Base-by-base conservation (phyloP, 1,140 invertebrate species). In the Drosophila tsacasi region DNA sequence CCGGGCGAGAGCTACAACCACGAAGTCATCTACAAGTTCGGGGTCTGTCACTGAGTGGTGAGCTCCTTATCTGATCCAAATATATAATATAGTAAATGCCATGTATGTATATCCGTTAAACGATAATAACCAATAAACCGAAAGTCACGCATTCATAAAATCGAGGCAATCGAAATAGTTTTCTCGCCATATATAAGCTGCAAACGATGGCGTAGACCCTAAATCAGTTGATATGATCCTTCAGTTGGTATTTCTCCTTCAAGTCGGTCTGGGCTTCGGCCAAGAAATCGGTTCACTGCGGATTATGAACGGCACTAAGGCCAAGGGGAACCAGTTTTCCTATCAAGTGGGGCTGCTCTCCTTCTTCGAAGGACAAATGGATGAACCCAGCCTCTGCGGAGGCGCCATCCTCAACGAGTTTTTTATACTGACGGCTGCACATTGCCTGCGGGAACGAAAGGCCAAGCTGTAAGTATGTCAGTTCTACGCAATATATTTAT, bases 1-100 rank as follows among this genome's bases (percentile, higher is more conserved):
- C 97, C 97, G 9, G 96, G 96, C 1, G 94, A 96, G 40, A 86
- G 94, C 2, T 98, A 98, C 82, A 85, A 92, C 15, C 96, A 96
- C 76, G 89, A 89, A 71, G 94, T 95, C 0, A 93, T 93, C 27
- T 96, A 95, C 64, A 94, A 94, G 83, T 95, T 96, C 81, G 95
- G 95, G 7, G 79, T 66, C 9, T 60, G 12, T 13, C 74, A 23
- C 32, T 67, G 1, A 75, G 23, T 2, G 19, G 17, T 10, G n/a
- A 50, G 27, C 37, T 23, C 32, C 44, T 46, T 49, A 66, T 66
- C 46, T 42, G 35, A 59, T 23, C 19, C 12, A 30, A 49, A 62
- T 65, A 49, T 55, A 49, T 8, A 47, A 17, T 27, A 49, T 25
- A 25, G 44, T 23, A 15, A 23, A 46, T 46, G 23, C 23, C 35